These are phyloP conservation scores for Anthrax anthrax DNA, from an alignment of 2,888 invertebrate genomes.

Conservation along the genomic window DNA sequence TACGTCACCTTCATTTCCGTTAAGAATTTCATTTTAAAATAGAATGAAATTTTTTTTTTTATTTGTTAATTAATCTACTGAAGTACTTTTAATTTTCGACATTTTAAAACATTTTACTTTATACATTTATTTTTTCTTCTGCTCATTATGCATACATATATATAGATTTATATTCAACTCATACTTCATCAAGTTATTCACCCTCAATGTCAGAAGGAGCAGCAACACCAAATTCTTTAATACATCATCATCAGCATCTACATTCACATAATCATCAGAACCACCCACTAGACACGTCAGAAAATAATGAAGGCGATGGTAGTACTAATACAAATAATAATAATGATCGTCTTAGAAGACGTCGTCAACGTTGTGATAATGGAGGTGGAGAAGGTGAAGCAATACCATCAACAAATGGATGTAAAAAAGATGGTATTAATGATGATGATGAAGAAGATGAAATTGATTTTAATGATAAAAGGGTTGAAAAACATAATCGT, in stretches of 20 bases:
- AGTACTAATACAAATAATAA: too few relatives aligned
- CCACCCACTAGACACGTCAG: not conserved
- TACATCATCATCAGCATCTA: conserved; percentile 17
- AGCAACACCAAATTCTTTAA: conserved; percentile 30
- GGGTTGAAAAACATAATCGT: conserved; percentile 1
- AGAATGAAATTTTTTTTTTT: too few relatives aligned
- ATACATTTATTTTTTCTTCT: not conserved
- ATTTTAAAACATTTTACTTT: not conserved
- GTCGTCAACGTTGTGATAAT: conserved; percentile 11
- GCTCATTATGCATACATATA: too few relatives aligned
- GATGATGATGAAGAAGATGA: conserved; percentile 11
- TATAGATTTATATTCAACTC: conserved; percentile 34
- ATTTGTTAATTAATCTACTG: too few relatives aligned
- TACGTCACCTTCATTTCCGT: too few relatives aligned
- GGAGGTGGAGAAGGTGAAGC: not conserved
- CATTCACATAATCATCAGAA: conserved; percentile 12
- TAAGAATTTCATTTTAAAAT: too few relatives aligned
- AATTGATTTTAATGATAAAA: conserved; percentile 5
- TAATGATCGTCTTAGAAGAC: conserved; percentile 15
- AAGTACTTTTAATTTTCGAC: too few relatives aligned
- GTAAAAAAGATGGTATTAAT: conserved; percentile 9
- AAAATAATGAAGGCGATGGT: conserved; percentile 10
- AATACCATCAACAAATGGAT: conserved; percentile 11
- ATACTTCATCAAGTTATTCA: conserved; percentile 35
- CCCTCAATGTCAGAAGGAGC: conserved; percentile 34